Base-by-base conservation (phyloP, 2,888 invertebrate species). In the Gari tellinella region DNA sequence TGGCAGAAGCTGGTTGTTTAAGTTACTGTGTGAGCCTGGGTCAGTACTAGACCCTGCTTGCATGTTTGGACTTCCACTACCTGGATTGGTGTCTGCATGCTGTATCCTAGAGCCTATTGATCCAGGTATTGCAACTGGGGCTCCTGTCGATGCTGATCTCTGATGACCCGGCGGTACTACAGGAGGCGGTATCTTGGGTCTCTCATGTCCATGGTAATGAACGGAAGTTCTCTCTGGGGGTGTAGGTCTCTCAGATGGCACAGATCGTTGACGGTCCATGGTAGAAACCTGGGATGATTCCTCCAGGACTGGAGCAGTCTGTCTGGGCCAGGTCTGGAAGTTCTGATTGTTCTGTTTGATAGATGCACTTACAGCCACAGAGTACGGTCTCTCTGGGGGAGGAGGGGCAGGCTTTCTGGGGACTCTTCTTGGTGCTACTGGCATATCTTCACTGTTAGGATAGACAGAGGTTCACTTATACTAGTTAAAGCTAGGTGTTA, bases 381-480 rank as follows among this genome's bases (percentile, higher is more conserved):
- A 80, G 72, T 84, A 86, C 0, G 88, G 84, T 37, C 85, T 67
- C 21, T 88, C 88, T 10, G 86, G 86, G 5, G 87, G 87, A 31
- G 88, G 87, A 7, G 89, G 89, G 14, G 89, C 89, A 31, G 88
- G 88, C 62, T 89, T 89, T 60, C 85, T 78, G 23, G 80, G 72
- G 55, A 40, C 41, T 57, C 45, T 57, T 45, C 31, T 4, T 31
- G 31, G 4, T 7, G 49, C 25, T 25, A 64, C 41, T 17, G 53
- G 55, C 0, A 63, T 21, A 48, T 79, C 79, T 49, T 86, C 85
- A 58, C 86, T 86, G 77, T 75, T 48, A 61, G 68, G 55, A 72
- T 55, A 73, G 40, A 72, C 51, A 61, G 51, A 72, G 49, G 62
- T 53, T 60, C 57, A 46, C 46, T 68, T 45, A 62, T 12, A 45